Conservation (phyloP, 2,113 vertebrate species). For the Anguilla rostrata region DNA sequence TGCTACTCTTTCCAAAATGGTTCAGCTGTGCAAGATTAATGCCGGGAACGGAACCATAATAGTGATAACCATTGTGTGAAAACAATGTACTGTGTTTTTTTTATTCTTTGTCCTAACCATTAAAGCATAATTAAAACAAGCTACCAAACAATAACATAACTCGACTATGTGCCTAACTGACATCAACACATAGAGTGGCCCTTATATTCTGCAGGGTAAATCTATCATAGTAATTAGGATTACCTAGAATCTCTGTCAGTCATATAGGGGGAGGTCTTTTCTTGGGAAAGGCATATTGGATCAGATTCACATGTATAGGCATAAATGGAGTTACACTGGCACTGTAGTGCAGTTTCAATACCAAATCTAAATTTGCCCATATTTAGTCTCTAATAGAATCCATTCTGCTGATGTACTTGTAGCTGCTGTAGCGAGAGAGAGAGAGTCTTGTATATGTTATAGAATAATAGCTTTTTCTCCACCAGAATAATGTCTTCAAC, state of each 20-base stretch:
- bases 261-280: no score
- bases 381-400: background rate
- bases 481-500: background rate
- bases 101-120: no score
- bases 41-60: background rate
- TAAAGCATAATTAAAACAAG: no score
- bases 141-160: no score
- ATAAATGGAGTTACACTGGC: background rate
- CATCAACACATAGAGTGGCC: background rate
- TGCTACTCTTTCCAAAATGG: background rate
- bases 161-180: background rate
- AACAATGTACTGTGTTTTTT: background rate
- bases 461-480: no score
- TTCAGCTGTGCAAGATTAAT: background rate
- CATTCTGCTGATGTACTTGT: no score
- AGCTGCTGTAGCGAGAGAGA: no score
- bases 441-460: no score
- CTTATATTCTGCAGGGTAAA: no score
- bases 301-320: background rate
- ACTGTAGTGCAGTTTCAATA: background rate
- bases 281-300: background rate
- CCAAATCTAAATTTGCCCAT: background rate
- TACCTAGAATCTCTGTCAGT: background rate
- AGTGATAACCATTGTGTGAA: background rate
- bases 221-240: background rate